Base-by-base conservation (phyloP, 2,888 invertebrate species). In the Patella depressa region DNA sequence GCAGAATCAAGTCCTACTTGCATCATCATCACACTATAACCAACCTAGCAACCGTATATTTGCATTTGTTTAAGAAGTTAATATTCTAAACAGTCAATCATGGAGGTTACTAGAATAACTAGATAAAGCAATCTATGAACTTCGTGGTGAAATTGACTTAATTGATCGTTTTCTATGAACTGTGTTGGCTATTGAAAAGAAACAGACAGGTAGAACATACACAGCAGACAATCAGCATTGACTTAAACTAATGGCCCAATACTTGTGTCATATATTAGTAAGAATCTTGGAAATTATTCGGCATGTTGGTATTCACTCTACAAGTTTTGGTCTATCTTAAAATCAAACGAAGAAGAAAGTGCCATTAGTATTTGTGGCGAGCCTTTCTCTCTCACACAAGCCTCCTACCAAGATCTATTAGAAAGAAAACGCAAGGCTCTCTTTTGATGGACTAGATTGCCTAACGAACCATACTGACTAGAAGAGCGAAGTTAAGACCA, bases 401-500 rank as follows among this genome's bases (percentile, higher is more conserved):
- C 65, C 65, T 65, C 65, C 65, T 65, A 65, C 65, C 24, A 24
- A 19, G 65, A 12, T 5, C 19, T 19, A 65, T 65, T 24, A 24
- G 65, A 65, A 65, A 65, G 65, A 65, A 65, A 65, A 65, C 19
- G 11, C 65, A 19, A 65, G 24, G 19, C 14, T 65, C 65, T 24
- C 65, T 65, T 65, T 65, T 65, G 65, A 65, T 65, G 14, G 24
- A 65, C 19, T 9, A 24, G 65, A 65, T 65, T 65, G 65, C 24
- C 65, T 65, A 65, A 65, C 65, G 65, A 65, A 65, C 19, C 65
- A 65, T 65, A 65, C 24, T 65, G 19, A 19, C 11, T 11, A 65
- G 45, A 65, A 65, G 65, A 24, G 65, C 19, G 65, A 65, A 65
- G 65, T 65, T 65, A 65, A 65, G 65, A 65, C 65, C 65, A 65